These are phyloP conservation scores for Augiades crinisus DNA, from an alignment of 2,888 invertebrate species.

Conservation along the genomic window DNA sequence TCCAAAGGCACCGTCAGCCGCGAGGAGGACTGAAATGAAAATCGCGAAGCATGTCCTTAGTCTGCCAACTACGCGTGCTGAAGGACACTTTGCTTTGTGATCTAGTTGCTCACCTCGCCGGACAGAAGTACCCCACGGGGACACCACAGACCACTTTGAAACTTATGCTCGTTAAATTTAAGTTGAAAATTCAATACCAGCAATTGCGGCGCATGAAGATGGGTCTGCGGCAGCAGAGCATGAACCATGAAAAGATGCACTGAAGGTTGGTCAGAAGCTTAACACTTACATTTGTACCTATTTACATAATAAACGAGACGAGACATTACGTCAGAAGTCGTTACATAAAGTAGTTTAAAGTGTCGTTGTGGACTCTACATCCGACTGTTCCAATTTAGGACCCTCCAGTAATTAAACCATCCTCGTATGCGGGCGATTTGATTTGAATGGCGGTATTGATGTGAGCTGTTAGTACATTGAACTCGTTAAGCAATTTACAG, in stretches of 20 bases:
- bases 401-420: constrained; percentile 47
- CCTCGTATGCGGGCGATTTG: constrained; percentile 53
- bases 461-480: constrained; percentile 40
- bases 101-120: constrained; percentile 68
- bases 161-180: constrained; percentile 15
- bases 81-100: constrained; percentile 74
- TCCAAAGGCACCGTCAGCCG: constrained; percentile 41
- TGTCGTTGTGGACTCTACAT: constrained; percentile 15
- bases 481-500: constrained; percentile 37
- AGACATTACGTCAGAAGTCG: constrained; percentile 24
- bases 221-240: constrained; percentile 64
- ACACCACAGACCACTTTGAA: not conserved
- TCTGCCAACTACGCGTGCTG: constrained; percentile 51
- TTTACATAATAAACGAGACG: constrained; percentile 24
- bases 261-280: constrained; percentile 27
- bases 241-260: constrained; percentile 65
- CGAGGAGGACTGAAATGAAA: constrained; percentile 65
- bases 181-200: constrained; percentile 40
- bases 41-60: constrained; percentile 61
- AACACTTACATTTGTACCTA: constrained; percentile 28
- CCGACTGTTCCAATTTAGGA: constrained; percentile 31
- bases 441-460: constrained; percentile 58
- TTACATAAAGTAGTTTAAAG: constrained; percentile 20
- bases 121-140: constrained; percentile 26
- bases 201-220: constrained; percentile 51